phyloP scores from a whole-genome alignment of 2,797 vertebrate genomes.

The Sternotherus odoratus region DNA sequence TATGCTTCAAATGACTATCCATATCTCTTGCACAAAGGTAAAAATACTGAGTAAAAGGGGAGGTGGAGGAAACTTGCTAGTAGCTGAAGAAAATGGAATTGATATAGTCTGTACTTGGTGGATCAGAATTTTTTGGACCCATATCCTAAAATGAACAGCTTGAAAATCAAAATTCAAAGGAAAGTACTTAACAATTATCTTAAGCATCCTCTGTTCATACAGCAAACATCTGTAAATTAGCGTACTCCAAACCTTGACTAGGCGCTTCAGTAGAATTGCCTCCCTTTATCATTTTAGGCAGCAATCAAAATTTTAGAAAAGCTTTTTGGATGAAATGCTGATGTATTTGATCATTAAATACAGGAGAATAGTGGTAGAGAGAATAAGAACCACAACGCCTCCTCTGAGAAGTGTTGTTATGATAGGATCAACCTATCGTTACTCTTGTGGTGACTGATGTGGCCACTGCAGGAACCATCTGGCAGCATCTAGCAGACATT shows the following conservation, averaged over 20 bases:
- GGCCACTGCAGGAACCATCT: background rate
- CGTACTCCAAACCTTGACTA: background rate
- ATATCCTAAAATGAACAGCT: rapidly evolving
- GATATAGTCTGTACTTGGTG: background rate
- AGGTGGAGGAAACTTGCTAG: background rate
- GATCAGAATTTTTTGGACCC: background rate
- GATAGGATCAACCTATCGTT: background rate
- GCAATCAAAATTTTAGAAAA: background rate
- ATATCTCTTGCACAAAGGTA: background rate
- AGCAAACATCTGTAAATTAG: background rate
- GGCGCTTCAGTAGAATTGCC: background rate
- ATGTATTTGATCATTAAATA: background rate
- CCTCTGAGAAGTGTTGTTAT: background rate
- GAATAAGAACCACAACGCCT: background rate
- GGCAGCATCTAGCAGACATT: background rate
- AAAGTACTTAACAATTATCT: background rate
- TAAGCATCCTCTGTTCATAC: background rate
- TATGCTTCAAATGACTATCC: background rate
- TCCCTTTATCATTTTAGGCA: background rate
- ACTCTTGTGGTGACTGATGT: background rate
- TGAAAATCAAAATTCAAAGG: background rate
- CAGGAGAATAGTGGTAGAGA: background rate
- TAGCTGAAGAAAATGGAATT: background rate
- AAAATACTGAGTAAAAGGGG: background rate
- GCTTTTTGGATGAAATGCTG: background rate